Evolutionary conservation across 2,888 invertebrate species (phyloP).

Genomic region (Brachypalpus laphriformis): DNA sequence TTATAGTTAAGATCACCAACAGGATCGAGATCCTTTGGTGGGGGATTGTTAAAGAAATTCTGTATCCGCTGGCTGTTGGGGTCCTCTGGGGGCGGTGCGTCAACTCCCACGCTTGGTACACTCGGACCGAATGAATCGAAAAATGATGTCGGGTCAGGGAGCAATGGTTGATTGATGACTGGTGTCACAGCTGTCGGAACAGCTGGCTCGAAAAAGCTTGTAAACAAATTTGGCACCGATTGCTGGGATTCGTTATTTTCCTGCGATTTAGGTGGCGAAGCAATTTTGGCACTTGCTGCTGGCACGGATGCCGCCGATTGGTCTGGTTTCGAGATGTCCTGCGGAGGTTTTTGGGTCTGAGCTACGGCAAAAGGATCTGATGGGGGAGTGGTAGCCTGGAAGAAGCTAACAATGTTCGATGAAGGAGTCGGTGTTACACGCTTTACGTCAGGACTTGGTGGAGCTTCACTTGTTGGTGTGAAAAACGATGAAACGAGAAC

Average conservation of each 20-base stretch:
- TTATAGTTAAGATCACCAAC: slow-evolving; percentile 81
- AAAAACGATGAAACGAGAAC: slow-evolving; percentile 1
- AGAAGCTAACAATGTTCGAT: slow-evolving; percentile 32
- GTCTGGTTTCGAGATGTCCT: background rate
- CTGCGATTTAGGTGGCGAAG: slow-evolving; percentile 49
- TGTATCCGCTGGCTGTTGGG: slow-evolving; percentile 79
- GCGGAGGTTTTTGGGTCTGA: background rate
- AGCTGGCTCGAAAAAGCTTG: slow-evolving; percentile 76
- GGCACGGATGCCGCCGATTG: slow-evolving; percentile 13
- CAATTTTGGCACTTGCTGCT: slow-evolving; percentile 55
- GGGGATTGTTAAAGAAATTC: slow-evolving; percentile 82
- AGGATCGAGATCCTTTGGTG: slow-evolving; percentile 79
- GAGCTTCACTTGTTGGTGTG: background rate
- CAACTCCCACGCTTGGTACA: slow-evolving; percentile 48
- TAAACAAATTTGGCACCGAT: slow-evolving; percentile 74
- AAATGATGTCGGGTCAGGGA: slow-evolving; percentile 76
- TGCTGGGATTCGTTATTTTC: slow-evolving; percentile 42
- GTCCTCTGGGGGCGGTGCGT: slow-evolving; percentile 64
- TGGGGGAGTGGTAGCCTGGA: background rate
- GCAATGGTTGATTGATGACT: slow-evolving; percentile 48
- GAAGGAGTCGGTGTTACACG: background rate
- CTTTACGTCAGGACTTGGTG: background rate
- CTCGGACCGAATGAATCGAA: slow-evolving; percentile 77
- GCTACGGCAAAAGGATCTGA: background rate
- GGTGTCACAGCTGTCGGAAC: slow-evolving; percentile 33